Evolutionary conservation across 30 jellyfish, hydroid and myxozoan genomes (phyloP).

Genomic region (Hydractinia symbiolongicarpus): DNA sequence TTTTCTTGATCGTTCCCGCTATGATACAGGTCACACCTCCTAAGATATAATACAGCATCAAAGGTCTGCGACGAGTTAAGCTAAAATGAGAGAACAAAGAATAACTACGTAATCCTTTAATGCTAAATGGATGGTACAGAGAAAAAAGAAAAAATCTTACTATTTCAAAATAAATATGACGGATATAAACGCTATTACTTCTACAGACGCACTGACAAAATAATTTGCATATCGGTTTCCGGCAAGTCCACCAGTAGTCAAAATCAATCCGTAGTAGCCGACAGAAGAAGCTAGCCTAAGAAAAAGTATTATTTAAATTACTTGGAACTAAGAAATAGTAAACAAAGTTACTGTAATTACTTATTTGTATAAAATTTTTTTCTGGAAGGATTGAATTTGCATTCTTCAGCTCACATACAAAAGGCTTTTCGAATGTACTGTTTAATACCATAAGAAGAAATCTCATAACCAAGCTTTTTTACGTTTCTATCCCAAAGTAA

Average conservation of each 20-base stretch:
- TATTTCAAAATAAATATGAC: constrained; percentile 53
- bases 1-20: constrained; percentile 46
- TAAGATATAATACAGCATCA: constrained; percentile 34
- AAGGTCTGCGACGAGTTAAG: constrained; percentile 60
- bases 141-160: background rate
- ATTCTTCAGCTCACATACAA: background rate
- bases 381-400: no score
- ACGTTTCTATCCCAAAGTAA: no score
- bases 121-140: background rate
- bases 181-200: constrained; percentile 71
- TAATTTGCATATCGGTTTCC: constrained; percentile 69
- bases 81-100: constrained; percentile 12
- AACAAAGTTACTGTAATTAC: background rate
- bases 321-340: background rate
- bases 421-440: background rate
- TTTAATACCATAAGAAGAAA: no score
- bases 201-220: constrained; percentile 70
- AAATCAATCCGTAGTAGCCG: constrained; percentile 76
- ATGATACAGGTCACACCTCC: constrained; percentile 72
- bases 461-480: no score
- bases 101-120: background rate
- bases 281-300: constrained; percentile 75
- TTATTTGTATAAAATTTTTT: background rate
- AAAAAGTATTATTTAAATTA: no score
- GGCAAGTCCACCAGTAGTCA: constrained; percentile 58